Conservation (phyloP, 2,113 vertebrate species). For the Hypanus sabinus region DNA sequence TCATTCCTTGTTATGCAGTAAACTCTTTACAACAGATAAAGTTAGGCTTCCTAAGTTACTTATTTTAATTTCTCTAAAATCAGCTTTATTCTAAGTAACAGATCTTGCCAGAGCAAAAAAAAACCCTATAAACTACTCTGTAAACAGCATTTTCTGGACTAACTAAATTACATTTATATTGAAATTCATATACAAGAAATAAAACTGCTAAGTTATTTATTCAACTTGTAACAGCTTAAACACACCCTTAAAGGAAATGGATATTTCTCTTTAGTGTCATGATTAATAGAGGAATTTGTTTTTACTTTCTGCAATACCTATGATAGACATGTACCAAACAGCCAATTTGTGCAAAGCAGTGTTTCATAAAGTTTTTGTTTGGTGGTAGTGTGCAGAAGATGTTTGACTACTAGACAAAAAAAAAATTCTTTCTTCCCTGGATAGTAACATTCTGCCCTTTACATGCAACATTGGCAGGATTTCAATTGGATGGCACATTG, state of each 20-base stretch:
- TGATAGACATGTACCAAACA: not conserved
- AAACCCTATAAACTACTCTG: not conserved
- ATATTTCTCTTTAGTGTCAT: not conserved
- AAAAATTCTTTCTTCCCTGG: not conserved
- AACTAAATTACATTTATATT: not conserved
- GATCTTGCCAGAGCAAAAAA: not conserved
- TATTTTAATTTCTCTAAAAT: slow-evolving; percentile 42
- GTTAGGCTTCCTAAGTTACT: slow-evolving; percentile 40
- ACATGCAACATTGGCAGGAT: not conserved
- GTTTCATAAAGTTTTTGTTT: not conserved
- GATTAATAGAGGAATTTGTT: not conserved
- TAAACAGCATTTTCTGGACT: not conserved
- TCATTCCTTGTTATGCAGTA: not conserved
- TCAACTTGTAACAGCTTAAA: not conserved
- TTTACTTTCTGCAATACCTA: not conserved
- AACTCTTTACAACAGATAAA: slow-evolving; percentile 7
- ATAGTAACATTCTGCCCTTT: not conserved
- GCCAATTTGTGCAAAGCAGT: not conserved
- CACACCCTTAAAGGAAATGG: not conserved
- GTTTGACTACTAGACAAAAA: not conserved
- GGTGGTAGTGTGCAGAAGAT: not conserved
- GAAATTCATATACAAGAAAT: not conserved
- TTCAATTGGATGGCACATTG: too few relatives aligned
- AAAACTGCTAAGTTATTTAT: not conserved
- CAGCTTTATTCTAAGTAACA: slow-evolving; percentile 29